Evolutionary conservation across 2,888 invertebrate genomes (phyloP), one percentile per base, ranked within the genome.

Genomic region (Acleris laterana): DNA sequence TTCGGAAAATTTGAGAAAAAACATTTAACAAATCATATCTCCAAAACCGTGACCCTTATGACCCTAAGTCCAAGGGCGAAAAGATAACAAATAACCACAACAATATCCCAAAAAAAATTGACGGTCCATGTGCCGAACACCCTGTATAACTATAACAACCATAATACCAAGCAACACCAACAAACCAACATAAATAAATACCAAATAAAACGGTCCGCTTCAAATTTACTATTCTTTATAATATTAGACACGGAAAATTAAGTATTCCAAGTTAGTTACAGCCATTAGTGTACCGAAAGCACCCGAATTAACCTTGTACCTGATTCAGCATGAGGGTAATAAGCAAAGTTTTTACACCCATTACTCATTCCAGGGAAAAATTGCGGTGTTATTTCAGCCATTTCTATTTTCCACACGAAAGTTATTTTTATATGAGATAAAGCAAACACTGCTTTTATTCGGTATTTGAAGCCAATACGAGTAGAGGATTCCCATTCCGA

Each of bases 271-370:
- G 44, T 38, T 44, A 50, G 44, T 16, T 13, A 17, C 38, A 28
- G 52, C 61, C 56, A 46, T 61, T 61, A 66, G 28, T 46, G 61
- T 61, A 28, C 60, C 50, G 50, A 38, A 60, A 65, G 55, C 42
- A 32, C 56, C 56, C 44, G 60, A 56, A 56, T 65, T 61, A 56
- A 61, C 56, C 44, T 44, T 61, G 51, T 49, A 61, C 56, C 55
- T 61, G 61, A 61, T 66, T 56, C 46, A 56, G 22, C 65, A 56
- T 46, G 61, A 44, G 25, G 44, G 60, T 65, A 61, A 61, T 56
- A 61, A 61, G 28, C 20, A 51, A 66, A 56, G 50, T 66, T 66
- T 66, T 46, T 51, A 51, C 56, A 51, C 46, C 51, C 51, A 22
- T 49, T 50, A 32, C 46, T 56, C 46, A 48, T 61, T 61, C 57